Percentiles rank a stretch among this genome's conserved stretches.
Conservation (phyloP, 2,797 vertebrate genomes). For the Sylvia borin region DNA sequence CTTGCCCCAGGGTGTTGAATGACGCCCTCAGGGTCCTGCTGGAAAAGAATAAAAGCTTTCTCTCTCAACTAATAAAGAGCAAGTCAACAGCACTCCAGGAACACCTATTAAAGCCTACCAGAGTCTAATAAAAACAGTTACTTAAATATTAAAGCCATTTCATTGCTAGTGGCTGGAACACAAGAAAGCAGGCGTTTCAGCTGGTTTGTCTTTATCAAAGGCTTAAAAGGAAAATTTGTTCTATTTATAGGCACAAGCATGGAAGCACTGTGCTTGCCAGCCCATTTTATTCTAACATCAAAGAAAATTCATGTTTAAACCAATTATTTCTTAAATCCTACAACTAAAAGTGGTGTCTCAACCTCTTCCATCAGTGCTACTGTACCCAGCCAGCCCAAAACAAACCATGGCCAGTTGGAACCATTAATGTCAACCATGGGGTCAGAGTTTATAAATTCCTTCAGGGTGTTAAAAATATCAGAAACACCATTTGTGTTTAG, state of each 20-base stretch:
- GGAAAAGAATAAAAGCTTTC: constrained; percentile 49
- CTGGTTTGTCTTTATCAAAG: background rate
- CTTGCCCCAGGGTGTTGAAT: constrained; percentile 17
- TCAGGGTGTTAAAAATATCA: constrained; percentile 4
- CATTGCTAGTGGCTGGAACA: constrained; percentile 19
- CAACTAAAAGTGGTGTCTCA: background rate
- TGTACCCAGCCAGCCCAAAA: background rate
- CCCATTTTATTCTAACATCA: constrained; percentile 9
- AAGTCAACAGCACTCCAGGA: constrained; percentile 38
- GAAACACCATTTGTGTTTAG: constrained; percentile 30
- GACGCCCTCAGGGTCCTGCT: constrained; percentile 25
- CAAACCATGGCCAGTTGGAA: background rate
- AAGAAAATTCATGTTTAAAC: background rate
- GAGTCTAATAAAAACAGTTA: constrained; percentile 55
- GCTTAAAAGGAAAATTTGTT: constrained; percentile 2
- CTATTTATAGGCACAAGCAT: constrained; percentile 7
- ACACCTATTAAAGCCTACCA: constrained; percentile 53
- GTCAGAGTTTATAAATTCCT: background rate
- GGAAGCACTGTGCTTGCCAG: background rate
- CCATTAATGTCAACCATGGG: background rate
- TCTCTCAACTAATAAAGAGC: constrained; percentile 24
- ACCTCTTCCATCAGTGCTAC: background rate
- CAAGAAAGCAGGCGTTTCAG: constrained; percentile 15
- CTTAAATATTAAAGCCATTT: constrained; percentile 54
- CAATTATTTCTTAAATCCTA: constrained; percentile 5